Base-by-base conservation (phyloP, 2,797 vertebrate genomes). In the Sebastolobus alascanus region DNA sequence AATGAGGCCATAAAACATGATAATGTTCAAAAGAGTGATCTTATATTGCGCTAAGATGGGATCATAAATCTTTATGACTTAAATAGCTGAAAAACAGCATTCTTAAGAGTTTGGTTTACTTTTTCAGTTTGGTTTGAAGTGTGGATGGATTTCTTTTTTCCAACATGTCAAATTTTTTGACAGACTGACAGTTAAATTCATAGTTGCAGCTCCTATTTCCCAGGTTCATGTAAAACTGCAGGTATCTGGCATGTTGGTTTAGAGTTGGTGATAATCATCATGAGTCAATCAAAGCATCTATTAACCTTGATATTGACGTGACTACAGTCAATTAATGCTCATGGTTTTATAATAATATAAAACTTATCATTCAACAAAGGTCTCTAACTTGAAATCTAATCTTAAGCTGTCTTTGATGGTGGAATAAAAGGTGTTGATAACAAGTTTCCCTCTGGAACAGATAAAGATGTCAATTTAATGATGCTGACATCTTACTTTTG, bases 1-100 rank as follows among this genome's bases (percentile, higher is more conserved):
- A 86, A 74, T 61, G 22, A 61, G 65, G 46, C 71, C 70, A 82
- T 75, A 20, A 80, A 82, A 75, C 61, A 72, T 8, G 2, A 58
- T 8, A 2, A 55, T 33, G 58, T 67, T 72, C 38, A 55, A 65
- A 60, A 50, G 35, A 69, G 11, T 22, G 25, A 54, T 76, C 1
- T 60, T 59, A 16, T 5, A 31, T 14, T 37, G 25, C 59, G 59
- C 14, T n/a, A 43, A 55, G 6, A 46, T 6, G 2, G 5, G 20
- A 14, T 82, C 61, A 55, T 80, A 65, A 46, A 84, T 60, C 18
- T 77, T 65, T 29, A 54, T 20, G 43, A 35, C 54, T 55, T 11
- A 0, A 56, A 66, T 14, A 29, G 29, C 6, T 1, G 4, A 59
- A 13, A 65, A 46, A 55, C 2, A 40, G 1, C 6, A 5, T 11